Conservation (phyloP, 2,888 invertebrate genomes). For the Scaptodrosophila latifasciaeformis region DNA sequence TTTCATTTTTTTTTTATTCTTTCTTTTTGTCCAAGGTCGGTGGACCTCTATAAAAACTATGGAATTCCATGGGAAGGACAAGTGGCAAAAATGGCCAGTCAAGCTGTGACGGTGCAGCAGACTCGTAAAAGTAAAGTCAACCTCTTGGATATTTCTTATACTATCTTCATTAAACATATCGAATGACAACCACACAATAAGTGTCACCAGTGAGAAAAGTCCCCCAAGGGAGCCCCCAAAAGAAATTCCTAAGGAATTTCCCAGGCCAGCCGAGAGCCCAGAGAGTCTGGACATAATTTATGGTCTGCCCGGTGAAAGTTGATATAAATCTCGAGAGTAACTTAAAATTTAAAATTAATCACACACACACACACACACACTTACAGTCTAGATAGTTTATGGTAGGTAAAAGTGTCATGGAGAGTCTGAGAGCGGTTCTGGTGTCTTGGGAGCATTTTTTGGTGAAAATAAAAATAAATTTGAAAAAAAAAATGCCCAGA, state of each 20-base stretch:
- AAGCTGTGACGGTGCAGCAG: not conserved
- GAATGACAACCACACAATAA: slow-evolving; percentile 59
- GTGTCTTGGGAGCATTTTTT: slow-evolving; percentile 30
- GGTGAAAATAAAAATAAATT: too few relatives aligned
- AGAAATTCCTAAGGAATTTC: slow-evolving; percentile 39
- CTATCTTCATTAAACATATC: slow-evolving; percentile 50
- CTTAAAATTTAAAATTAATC: slow-evolving; percentile 25
- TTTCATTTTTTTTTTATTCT: too few relatives aligned
- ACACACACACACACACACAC: not conserved
- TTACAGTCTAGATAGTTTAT: not conserved
- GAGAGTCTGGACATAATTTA: slow-evolving; percentile 50
- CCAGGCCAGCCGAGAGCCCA: slow-evolving; percentile 24
- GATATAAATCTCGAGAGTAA: slow-evolving; percentile 63
- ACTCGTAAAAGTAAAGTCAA: not conserved
- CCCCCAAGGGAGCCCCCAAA: slow-evolving; percentile 27
- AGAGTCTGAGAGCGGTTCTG: not conserved
- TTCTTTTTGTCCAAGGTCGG: too few relatives aligned
- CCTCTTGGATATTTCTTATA: too few relatives aligned
- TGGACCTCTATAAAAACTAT: too few relatives aligned
- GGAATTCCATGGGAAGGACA: too few relatives aligned
- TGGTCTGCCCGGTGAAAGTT: slow-evolving; percentile 58
- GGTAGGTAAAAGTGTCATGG: slow-evolving; percentile 9
- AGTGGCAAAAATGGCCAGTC: too few relatives aligned
- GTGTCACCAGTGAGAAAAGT: slow-evolving; percentile 44
- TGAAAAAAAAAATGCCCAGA: slow-evolving; percentile 37